A percentile compares a stretch with the other conserved stretches of the same genome.
These are phyloP conservation scores for Zaprionus davidi DNA, from an alignment of 1,140 invertebrate species.

Conservation along the genomic window DNA sequence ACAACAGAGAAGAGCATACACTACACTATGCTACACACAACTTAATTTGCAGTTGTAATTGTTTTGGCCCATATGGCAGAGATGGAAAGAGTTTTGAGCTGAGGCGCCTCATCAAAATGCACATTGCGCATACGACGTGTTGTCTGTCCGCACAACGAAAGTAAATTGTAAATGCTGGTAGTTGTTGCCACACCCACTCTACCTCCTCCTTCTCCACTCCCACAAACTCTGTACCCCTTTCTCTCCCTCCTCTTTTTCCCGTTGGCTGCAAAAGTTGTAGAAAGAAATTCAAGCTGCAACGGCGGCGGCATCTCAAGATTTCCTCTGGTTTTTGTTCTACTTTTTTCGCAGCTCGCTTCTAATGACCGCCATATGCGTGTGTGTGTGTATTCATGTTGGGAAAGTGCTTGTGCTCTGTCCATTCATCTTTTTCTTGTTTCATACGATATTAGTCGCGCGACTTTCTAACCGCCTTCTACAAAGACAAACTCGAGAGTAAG, in stretches of 20 bases:
- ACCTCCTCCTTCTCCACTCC: too few species aligned
- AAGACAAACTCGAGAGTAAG: not conserved
- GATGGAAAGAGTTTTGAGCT: conserved; percentile 2
- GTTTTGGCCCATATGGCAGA: conserved; percentile 28
- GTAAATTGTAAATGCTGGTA: conserved; percentile 62
- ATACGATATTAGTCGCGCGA: conserved; percentile 7
- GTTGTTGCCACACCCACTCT: not conserved
- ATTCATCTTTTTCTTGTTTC: conserved; percentile 10
- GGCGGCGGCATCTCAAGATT: conserved; percentile 43
- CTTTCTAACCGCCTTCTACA: conserved; percentile 4
- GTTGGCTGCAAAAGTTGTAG: conserved; percentile 25
- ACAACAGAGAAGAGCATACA: conserved; percentile 23
- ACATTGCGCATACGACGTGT: conserved; percentile 71
- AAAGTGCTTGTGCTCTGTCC: conserved; percentile 3
- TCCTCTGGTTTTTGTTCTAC: conserved; percentile 73
- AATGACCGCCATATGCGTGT: conserved; percentile 47
- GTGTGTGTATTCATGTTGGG: conserved; percentile 22
- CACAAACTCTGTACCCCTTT: not conserved
- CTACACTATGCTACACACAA: conserved; percentile 24
- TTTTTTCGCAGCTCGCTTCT: conserved; percentile 64
- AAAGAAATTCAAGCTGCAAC: conserved; percentile 49
- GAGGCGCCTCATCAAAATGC: conserved; percentile 47
- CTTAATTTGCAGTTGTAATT: conserved; percentile 29
- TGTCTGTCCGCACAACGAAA: conserved; percentile 57
- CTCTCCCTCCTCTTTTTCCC: not conserved